Conservation (phyloP, 53 echinoderm and acorn worm species). For the Holothuria leucospilota region DNA sequence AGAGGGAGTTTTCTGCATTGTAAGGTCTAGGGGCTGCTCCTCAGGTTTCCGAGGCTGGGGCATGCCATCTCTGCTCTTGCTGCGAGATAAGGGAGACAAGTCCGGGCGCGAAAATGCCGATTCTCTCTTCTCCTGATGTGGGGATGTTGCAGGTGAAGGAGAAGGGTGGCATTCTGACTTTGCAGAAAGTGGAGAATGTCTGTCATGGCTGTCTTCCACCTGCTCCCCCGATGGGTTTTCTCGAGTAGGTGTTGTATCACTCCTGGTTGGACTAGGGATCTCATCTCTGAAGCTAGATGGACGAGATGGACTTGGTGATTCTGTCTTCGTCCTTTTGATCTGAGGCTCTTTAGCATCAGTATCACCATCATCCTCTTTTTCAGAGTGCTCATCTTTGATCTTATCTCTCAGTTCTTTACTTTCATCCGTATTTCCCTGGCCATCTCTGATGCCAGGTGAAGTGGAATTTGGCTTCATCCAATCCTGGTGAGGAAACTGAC, state of each 20-base stretch:
- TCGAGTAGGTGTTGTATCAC: not conserved
- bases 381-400: too few species aligned
- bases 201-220: too few species aligned
- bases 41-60: slow-evolving; percentile 59
- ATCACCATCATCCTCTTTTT: not conserved
- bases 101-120: slow-evolving; percentile 32
- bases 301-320: slow-evolving; percentile 1
- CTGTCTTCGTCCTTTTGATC: slow-evolving; percentile 16
- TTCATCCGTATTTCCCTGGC: too few species aligned
- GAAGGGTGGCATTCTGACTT: slow-evolving; percentile 20
- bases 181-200: not conserved
- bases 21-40: slow-evolving; percentile 91
- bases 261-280: not conserved
- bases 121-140: not conserved
- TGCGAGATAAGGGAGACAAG: slow-evolving; percentile 18
- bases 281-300: not conserved
- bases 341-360: not conserved
- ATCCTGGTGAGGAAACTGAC: slow-evolving; percentile 45
- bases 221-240: too few species aligned
- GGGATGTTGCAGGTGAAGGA: slow-evolving; percentile 9
- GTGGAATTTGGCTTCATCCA: not conserved
- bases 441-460: not conserved
- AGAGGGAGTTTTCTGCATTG: slow-evolving; percentile 51
- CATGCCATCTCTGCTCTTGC: slow-evolving; percentile 59
- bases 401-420: too few species aligned